Conservation (phyloP, 1,140 invertebrate genomes). For the Odontomachus brunneus region DNA sequence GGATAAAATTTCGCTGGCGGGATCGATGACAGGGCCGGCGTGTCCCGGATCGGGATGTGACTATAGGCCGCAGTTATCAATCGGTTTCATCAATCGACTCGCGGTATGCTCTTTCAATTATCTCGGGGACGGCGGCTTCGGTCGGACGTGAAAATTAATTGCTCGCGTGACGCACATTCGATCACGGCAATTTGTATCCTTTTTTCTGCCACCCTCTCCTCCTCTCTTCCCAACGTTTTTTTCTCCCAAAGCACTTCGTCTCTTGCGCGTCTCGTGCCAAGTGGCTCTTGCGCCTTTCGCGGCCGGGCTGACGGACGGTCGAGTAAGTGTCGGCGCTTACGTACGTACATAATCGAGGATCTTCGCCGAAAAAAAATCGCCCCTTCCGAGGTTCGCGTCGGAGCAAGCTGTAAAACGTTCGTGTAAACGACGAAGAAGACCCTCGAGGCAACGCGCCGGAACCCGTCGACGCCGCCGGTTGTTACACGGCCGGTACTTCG, state of each 20-base stretch:
- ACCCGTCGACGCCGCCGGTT: background rate
- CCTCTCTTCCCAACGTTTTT: no score
- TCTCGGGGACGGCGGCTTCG: constrained; percentile 54
- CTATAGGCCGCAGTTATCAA: constrained; percentile 58
- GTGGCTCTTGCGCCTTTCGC: background rate
- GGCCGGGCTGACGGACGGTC: no score
- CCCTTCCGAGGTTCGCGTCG: background rate
- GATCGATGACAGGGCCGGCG: constrained; percentile 39
- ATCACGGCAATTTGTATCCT: constrained; percentile 56
- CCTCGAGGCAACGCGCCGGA: background rate
- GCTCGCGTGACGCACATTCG: constrained; percentile 65
- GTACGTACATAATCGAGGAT: background rate
- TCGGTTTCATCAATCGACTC: constrained; percentile 66
- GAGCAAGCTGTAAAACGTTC: background rate
- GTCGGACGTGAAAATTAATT: constrained; percentile 66
- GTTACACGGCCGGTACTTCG: background rate
- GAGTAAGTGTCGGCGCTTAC: background rate
- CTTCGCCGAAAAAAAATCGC: background rate
- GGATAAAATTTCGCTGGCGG: constrained; percentile 48
- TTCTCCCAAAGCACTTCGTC: no score
- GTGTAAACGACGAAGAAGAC: background rate
- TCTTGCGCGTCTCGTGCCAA: background rate
- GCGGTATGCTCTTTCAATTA: constrained; percentile 67
- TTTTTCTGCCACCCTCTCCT: constrained; percentile 21
- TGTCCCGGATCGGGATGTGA: constrained; percentile 35